Percentiles rank a stretch among this genome's conserved stretches.
These are phyloP conservation scores for Zaprionus inermis DNA, from an alignment of 1,140 invertebrate species.

Conservation along the genomic window DNA sequence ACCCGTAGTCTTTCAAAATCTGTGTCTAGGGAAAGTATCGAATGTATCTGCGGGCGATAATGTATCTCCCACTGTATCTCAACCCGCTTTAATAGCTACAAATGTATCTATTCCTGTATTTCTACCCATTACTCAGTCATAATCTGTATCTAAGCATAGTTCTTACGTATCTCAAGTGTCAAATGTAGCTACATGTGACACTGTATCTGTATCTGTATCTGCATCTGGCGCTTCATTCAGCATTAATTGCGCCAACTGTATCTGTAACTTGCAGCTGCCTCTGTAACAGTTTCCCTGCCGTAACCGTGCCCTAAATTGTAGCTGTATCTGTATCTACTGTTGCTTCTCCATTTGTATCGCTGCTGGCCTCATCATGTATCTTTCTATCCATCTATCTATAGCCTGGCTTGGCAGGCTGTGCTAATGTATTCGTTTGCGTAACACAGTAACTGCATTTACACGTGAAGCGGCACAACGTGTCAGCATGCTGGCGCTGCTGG, in stretches of 20 bases:
- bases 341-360: neutral
- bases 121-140: neutral
- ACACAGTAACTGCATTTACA: constrained; percentile 53
- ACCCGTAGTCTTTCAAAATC: too few species aligned
- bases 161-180: neutral
- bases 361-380: constrained; percentile 1
- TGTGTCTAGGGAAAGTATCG: neutral
- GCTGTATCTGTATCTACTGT: neutral
- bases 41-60: neutral
- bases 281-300: neutral
- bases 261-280: neutral
- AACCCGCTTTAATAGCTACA: neutral
- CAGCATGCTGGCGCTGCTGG: neutral
- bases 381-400: constrained; percentile 41
- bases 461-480: constrained; percentile 21
- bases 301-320: neutral
- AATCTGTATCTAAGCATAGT: neutral
- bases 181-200: neutral
- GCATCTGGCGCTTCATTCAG: neutral
- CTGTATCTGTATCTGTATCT: neutral
- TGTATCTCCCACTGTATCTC: neutral
- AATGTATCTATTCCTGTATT: neutral
- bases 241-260: neutral
- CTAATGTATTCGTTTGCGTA: constrained; percentile 26
- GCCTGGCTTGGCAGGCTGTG: constrained; percentile 29